phyloP scores from a whole-genome alignment of 2,888 invertebrate species.

The Ectemnius cavifrons region DNA sequence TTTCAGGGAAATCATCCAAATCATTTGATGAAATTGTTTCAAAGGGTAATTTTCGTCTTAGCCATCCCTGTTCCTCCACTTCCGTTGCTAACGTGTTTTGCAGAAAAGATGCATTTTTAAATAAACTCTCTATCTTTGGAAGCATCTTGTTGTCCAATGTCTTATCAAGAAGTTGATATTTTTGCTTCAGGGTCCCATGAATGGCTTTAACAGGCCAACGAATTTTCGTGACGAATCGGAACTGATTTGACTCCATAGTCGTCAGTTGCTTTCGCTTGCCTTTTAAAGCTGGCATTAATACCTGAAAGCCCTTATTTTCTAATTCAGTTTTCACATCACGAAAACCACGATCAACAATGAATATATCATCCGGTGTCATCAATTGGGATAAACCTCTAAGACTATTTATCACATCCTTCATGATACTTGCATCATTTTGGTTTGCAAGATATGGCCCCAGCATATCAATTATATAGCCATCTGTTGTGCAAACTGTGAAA shows the following conservation, averaged over 20 bases:
- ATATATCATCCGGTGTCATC: conserved; percentile 38
- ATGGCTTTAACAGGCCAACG: conserved; percentile 8
- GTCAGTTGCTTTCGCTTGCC: conserved; percentile 51
- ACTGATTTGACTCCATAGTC: conserved; percentile 49
- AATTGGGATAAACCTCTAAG: conserved; percentile 2
- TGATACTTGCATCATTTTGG: background rate
- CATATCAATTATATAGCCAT: conserved; percentile 1
- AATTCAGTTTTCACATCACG: conserved; percentile 48
- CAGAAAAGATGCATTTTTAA: conserved; percentile 39
- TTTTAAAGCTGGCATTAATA: conserved; percentile 61
- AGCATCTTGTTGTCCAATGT: background rate
- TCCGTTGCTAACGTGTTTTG: background rate
- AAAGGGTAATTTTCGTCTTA: conserved; percentile 28
- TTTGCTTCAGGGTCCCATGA: background rate
- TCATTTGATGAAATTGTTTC: conserved; percentile 26
- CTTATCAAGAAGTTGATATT: conserved; percentile 21
- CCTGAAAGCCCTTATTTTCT: conserved; percentile 38
- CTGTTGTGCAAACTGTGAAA: conserved; percentile 3
- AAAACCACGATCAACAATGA: conserved; percentile 59
- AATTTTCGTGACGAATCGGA: conserved; percentile 28
- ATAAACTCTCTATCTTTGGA: conserved; percentile 28
- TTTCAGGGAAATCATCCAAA: conserved; percentile 46
- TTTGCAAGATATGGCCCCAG: conserved; percentile 7
- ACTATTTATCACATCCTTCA: background rate
- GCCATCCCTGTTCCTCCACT: conserved; percentile 21